A percentile compares a stretch with the other conserved stretches of the same genome.
Conservation (phyloP, 2,113 vertebrate genomes). For the Lethenteron reissneri region DNA sequence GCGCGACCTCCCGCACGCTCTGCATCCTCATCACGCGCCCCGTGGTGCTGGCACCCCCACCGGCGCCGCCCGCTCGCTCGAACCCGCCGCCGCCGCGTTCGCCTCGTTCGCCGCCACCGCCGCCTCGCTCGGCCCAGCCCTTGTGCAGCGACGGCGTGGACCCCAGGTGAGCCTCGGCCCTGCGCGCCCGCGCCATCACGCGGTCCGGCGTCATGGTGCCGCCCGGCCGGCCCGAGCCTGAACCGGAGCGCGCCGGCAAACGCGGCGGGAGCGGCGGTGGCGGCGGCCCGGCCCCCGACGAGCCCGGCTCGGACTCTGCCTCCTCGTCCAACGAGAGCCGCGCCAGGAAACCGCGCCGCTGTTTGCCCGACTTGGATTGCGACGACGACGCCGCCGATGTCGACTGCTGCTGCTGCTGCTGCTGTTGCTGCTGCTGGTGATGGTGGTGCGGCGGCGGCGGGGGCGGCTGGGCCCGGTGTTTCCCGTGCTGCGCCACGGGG, state of each 20-base stretch:
- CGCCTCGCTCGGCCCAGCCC: too few species aligned
- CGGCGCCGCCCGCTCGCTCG: too few species aligned
- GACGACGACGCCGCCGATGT: too few species aligned
- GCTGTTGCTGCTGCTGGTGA: not conserved
- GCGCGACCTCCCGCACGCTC: constrained; percentile 95
- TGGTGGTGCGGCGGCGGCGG: not conserved
- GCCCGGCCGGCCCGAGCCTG: not conserved
- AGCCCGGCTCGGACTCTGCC: not conserved
- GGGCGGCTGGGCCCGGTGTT: not conserved
- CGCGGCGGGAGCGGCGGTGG: not conserved
- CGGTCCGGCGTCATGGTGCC: constrained; percentile 1
- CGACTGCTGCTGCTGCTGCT: too few species aligned
- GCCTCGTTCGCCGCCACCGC: too few species aligned
- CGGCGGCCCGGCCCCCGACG: not conserved
- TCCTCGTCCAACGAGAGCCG: too few species aligned
- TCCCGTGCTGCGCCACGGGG: too few species aligned
- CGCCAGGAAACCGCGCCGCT: not conserved
- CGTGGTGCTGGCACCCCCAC: too few species aligned
- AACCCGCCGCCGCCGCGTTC: too few species aligned
- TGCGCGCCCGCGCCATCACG: not conserved
- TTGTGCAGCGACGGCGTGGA: not conserved
- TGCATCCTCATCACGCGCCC: constrained; percentile 14
- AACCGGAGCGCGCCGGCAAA: not conserved
- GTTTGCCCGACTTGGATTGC: too few species aligned
- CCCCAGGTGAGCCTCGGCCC: not conserved